phyloP scores from a whole-genome alignment of 2,888 invertebrate genomes.

The Idaea aversata region DNA sequence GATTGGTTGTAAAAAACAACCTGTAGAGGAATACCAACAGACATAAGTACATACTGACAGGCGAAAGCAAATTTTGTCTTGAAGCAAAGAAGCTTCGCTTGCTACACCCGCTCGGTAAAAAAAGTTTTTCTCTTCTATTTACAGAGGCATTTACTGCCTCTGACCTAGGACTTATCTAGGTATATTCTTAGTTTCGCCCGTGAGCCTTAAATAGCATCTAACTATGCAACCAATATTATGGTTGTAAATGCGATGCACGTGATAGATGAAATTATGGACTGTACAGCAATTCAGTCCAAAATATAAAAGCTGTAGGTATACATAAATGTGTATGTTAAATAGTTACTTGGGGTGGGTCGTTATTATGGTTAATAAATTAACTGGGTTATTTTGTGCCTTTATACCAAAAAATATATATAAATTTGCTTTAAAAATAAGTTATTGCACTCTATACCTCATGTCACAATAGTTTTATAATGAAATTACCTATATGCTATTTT shows the following conservation, averaged over 20 bases:
- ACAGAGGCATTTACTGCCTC: too few species aligned
- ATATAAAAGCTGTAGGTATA: not conserved
- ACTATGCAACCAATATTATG: too few species aligned
- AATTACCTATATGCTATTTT: constrained; percentile 23
- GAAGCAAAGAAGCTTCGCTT: too few species aligned
- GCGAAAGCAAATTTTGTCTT: too few species aligned
- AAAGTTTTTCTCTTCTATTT: too few species aligned
- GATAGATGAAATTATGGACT: not conserved
- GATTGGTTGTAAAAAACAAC: too few species aligned
- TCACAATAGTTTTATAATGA: constrained; percentile 11
- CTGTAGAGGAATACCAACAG: too few species aligned
- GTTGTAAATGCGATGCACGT: not conserved
- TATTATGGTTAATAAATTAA: not conserved
- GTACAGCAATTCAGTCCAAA: not conserved
- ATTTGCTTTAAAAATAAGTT: not conserved
- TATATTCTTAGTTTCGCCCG: too few species aligned
- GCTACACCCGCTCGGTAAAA: too few species aligned
- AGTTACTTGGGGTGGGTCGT: not conserved
- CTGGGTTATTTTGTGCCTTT: constrained; percentile 1
- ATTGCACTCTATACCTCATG: not conserved
- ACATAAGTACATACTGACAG: too few species aligned
- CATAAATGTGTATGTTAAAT: not conserved
- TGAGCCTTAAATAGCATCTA: too few species aligned
- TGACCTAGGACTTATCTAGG: too few species aligned
- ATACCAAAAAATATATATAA: not conserved